Base-by-base conservation (phyloP, 2,797 vertebrate genomes). In the Sebastes iracundus region DNA sequence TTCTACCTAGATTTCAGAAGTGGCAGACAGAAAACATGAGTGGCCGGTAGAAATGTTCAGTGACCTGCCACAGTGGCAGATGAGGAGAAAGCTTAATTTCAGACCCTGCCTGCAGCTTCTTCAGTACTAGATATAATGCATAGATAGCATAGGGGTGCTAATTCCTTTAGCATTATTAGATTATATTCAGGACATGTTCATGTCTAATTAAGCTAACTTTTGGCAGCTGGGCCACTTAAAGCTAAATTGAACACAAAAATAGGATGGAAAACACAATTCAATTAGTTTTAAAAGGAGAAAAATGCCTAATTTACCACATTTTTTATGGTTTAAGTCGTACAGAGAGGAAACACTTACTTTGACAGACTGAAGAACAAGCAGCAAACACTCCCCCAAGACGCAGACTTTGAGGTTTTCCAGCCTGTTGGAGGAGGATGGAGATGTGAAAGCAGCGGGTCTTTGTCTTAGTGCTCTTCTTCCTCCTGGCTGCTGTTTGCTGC, bases 281-380 rank as follows among this genome's bases (percentile, higher is more conserved):
- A 62, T 12, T 1, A 20, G n/a, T 35, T 68, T 56, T 13, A 35
- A 63, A 46, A 5, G 2, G 14, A 49, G 8, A 6, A 46, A 79
- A 14, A 52, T 6, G 30, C 35, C 18, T 28, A 11, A 56, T 32
- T 20, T 6, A 10, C 25, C 16, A 4, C 2, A 6, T 63, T 32
- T 25, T 18, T 13, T 38, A 38, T 38, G 35, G 35, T 38, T 38
- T 38, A 38, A 38, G 35, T 38, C 35, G 35, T 14, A 38, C 35
- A 6, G 35, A 38, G 35, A 38, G 9, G 1, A 60, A 53, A 27
- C 18, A 81, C 91, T 92, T 91, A 93, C 94, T 56, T 60, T 62
- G 52, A 71, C 60, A 33, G 65, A 28, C 4, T 42, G 69, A n/a
- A 72, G 56, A 42, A 52, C 22, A 22, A 23, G 55, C 28, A 30